phyloP scores from a whole-genome alignment of 1,140 invertebrate genomes.

The Pseudobourletiella spinata region DNA sequence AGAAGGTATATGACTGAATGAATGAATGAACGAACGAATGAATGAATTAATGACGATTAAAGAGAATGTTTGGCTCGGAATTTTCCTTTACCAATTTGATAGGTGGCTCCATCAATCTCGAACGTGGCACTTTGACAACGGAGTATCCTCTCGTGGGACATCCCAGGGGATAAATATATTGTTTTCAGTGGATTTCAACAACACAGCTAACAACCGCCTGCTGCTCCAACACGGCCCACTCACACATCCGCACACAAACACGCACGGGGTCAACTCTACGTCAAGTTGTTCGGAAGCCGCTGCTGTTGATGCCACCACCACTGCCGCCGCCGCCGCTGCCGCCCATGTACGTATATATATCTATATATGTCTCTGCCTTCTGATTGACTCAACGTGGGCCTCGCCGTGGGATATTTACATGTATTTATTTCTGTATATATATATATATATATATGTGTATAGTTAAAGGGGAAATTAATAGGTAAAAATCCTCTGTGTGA shows the following conservation, averaged over 20 bases:
- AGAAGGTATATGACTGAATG: not conserved
- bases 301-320: too few species aligned
- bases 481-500: too few species aligned
- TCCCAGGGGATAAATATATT: slow-evolving; percentile 12
- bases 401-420: too few species aligned
- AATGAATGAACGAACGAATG: too few species aligned
- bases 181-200: not conserved
- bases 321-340: too few species aligned
- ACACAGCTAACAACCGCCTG: not conserved
- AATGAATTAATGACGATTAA: not conserved
- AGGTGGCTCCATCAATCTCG: slow-evolving; percentile 35
- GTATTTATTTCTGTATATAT: too few species aligned
- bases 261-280: not conserved
- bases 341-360: too few species aligned
- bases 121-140: slow-evolving; percentile 37
- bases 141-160: slow-evolving; percentile 34
- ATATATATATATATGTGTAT: too few species aligned
- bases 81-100: slow-evolving; percentile 34
- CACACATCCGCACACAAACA: not conserved
- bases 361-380: too few species aligned
- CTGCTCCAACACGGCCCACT: not conserved
- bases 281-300: too few species aligned
- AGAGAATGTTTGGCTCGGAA: not conserved
- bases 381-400: too few species aligned
- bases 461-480: too few species aligned